Base-by-base conservation (phyloP, 1,140 invertebrate genomes). In the Ridgeia piscesae region DNA sequence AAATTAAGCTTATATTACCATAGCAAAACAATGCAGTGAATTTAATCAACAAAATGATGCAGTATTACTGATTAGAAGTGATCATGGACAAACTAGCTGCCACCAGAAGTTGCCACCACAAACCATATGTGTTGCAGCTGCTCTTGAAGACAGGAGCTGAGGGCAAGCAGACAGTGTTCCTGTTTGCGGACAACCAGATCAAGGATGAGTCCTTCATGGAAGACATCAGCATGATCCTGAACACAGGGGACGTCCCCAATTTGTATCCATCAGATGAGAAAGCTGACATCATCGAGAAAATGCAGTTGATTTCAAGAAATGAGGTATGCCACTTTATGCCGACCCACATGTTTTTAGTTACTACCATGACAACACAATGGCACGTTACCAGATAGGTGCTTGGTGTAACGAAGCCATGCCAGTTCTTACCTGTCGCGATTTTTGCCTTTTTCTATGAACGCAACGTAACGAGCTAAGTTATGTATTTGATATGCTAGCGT, bases 191-290 rank as follows among this genome's bases (percentile, higher is more conserved):
- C 93, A 96, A 95, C 77, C 96, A 96, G 93, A 96, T 96, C 89
- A 96, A 96, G 94, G 94, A 96, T 93, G 96, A 96, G 92, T 95
- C 95, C 9, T 96, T 96, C 92, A 96, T 96, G 95, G 96, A 96
- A 92, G 96, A 96, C 92, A 96, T 96, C 35, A 95, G 95, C 93
- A 96, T 96, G 95, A 96, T 96, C 91, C 94, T 96, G 9, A 96
- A 96, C 93, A 96, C 96, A 27, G 96, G 96, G 21, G 96, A 96
- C 93, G 95, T 96, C 48, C 96, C 96, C 11, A 96, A 96, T 93
- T 93, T 96, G 34, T 96, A 95, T 93, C 94, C 95, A 8, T 91
- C 95, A n/a, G 96, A 96, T 93, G 96, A 96, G 94, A 96, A 96
- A 92, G 95, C 96, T 50, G 96, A 96, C 89, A 95, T 96, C 58